Percentiles rank a stretch among this genome's conserved stretches.
These are phyloP conservation scores for Callocephalon fimbriatum DNA, from an alignment of 2,113 vertebrate genomes.

Conservation along the genomic window DNA sequence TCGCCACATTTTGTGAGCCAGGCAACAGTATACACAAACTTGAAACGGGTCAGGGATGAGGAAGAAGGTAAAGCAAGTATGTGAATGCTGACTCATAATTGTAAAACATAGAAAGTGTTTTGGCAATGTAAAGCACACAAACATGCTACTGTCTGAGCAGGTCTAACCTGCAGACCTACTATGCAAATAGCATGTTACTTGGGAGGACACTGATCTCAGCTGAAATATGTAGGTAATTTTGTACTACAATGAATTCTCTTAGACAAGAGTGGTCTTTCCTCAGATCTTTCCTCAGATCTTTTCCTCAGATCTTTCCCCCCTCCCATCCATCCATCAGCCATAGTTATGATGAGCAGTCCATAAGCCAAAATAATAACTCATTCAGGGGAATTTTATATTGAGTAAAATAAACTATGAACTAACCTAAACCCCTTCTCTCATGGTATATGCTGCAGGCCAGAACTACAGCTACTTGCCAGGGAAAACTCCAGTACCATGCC, in stretches of 20 bases:
- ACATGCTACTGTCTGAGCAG: slow-evolving; percentile 38
- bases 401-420: neutral
- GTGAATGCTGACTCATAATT: neutral
- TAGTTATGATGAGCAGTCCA: neutral
- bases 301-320: neutral
- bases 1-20: neutral
- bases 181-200: slow-evolving; percentile 1
- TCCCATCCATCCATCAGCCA: neutral
- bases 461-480: neutral
- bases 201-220: neutral
- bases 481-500: neutral
- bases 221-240: neutral
- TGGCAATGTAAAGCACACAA: slow-evolving; percentile 3
- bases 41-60: neutral
- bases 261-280: neutral
- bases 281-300: neutral
- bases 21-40: neutral
- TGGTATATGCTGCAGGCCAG: neutral
- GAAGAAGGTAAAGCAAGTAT: neutral
- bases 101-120: slow-evolving; percentile 47
- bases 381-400: neutral
- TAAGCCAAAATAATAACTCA: neutral
- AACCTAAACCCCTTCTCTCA: neutral
- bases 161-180: slow-evolving; percentile 48
- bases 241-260: neutral